Conservation (phyloP, 2,113 vertebrate genomes). For the Macquaria ambigua region DNA sequence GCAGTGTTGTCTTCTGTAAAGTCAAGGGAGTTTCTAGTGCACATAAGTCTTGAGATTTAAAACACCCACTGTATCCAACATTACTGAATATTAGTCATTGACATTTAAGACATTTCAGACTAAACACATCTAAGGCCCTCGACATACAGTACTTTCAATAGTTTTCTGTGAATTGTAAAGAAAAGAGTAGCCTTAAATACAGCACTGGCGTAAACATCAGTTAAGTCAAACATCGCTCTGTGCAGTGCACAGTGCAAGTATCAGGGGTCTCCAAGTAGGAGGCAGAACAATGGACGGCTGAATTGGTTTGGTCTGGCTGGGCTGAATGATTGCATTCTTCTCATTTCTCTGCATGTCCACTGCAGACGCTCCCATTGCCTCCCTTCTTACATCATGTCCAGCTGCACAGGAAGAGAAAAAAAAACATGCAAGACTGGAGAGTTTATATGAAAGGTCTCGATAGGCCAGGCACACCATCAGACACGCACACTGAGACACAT, state of each 20-base stretch:
- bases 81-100: not conserved
- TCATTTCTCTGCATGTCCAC: slow-evolving; percentile 44
- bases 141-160: not conserved
- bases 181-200: not conserved
- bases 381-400: slow-evolving; percentile 92
- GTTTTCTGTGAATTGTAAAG: not conserved
- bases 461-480: not conserved
- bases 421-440: not conserved
- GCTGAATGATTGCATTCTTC: slow-evolving; percentile 62
- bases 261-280: slow-evolving; percentile 19
- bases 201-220: not conserved
- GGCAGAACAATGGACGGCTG: slow-evolving; percentile 55
- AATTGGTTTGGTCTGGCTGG: slow-evolving; percentile 43
- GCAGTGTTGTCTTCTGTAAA: slow-evolving; percentile 37
- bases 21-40: slow-evolving; percentile 6
- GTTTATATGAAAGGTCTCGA: slow-evolving; percentile 35
- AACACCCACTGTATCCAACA: slow-evolving; percentile 1
- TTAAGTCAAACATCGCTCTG: not conserved
- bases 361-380: slow-evolving; percentile 38
- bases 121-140: not conserved
- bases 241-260: slow-evolving; percentile 1
- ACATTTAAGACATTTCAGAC: slow-evolving; percentile 12
- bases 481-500: not conserved
- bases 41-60: slow-evolving; percentile 6
- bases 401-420: slow-evolving; percentile 84